These are phyloP conservation scores for Streblospio benedicti DNA, from an alignment of 1,140 invertebrate genomes.

Conservation along the genomic window DNA sequence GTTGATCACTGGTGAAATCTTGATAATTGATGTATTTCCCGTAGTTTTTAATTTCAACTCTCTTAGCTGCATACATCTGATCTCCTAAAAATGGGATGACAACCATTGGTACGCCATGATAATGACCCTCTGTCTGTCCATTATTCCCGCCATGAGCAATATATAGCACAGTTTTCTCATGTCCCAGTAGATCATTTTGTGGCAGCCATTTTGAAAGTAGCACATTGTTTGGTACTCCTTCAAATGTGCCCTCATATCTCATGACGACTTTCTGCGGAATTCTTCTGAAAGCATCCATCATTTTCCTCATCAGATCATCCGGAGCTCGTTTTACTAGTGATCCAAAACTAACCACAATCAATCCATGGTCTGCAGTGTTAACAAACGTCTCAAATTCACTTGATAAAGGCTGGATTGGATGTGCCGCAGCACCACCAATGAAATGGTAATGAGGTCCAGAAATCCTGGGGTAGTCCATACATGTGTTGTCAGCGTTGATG, in stretches of 20 bases:
- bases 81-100: conserved; percentile 64
- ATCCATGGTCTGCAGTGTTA: too few relatives aligned
- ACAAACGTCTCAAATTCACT: too few relatives aligned
- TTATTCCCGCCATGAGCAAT: conserved; percentile 66
- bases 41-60: conserved; percentile 36
- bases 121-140: conserved; percentile 63
- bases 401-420: neutral
- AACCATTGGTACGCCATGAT: conserved; percentile 64
- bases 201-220: conserved; percentile 66
- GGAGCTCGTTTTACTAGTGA: too few relatives aligned
- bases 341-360: too few relatives aligned
- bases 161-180: conserved; percentile 51
- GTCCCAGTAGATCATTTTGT: conserved; percentile 69
- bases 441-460: conserved; percentile 1
- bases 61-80: conserved; percentile 49
- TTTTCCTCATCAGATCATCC: too few relatives aligned
- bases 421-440: neutral
- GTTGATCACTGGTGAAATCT: conserved; percentile 26
- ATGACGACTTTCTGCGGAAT: conserved; percentile 50
- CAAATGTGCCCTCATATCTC: conserved; percentile 51
- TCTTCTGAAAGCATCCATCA: conserved; percentile 46
- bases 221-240: conserved; percentile 58
- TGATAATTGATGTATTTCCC: conserved; percentile 32
- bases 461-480: conserved; percentile 3
- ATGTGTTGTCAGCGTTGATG: neutral